Evolutionary conservation across 1,140 invertebrate species (phyloP), one percentile per base, ranked within the genome.

Genomic region (Listronotus oregonensis): DNA sequence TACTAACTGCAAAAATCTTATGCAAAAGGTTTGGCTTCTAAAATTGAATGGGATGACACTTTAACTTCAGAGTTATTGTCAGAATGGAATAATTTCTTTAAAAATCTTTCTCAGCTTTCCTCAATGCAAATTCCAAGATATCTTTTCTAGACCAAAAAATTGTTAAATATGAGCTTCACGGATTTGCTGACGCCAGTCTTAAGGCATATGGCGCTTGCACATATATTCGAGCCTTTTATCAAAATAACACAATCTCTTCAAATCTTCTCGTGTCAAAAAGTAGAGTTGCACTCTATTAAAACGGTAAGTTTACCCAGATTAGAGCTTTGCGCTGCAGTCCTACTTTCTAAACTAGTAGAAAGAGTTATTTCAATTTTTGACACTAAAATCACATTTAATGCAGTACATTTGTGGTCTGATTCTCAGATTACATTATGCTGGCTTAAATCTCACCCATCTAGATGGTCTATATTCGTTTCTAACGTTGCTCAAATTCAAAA

Each of bases 401-500:
- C 70, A 6, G 64, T 75, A 2, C 71, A 66, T 47, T 79, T 76
- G 61, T 81, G 78, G 77, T 75, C 73, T 0, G 76, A 82, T 60
- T 79, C 77, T 3, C 79, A 74, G 3, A 74, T 80, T 0, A 76
- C 79, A 3, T 54, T 80, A n/a, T 65, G 68, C 6, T 82, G 80
- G 80, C 62, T 81, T 21, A 67, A 60, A 7, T 70, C 67, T 15
- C 60, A 66, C 14, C 77, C 79, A 6, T 64, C 59, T 55, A 37
- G 51, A 39, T 75, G 76, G 60, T 75, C 75, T 51, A 71, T 74
- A 0, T 82, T 80, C 50, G 75, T 78, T 0, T 74, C 73, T 0
- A 82, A 81, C 17, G 76, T 2, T 32, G 70, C 0, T 51, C 72
- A 64, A 78, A 80, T 52, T 66, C 51, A 55, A 14, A 12, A 75